Evolutionary conservation across 2,888 invertebrate genomes (phyloP).

Genomic region (Megaustenia siamemsis): DNA sequence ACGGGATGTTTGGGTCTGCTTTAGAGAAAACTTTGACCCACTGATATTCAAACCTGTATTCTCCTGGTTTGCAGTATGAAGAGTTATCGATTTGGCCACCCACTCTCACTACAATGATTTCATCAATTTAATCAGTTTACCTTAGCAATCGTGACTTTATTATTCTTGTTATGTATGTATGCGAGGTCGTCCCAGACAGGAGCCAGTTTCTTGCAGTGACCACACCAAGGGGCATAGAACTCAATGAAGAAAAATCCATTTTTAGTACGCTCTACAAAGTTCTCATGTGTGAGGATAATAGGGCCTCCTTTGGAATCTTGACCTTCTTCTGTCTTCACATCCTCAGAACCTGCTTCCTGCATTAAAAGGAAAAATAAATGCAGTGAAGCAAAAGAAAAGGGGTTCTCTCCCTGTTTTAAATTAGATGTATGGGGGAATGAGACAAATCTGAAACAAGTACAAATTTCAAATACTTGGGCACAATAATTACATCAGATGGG

Average conservation of each 20-base stretch:
- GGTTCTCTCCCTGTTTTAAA: no score
- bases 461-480: no score
- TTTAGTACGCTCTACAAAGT: conserved; percentile 86
- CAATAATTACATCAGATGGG: no score
- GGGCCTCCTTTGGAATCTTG: conserved; percentile 41
- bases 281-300: conserved; percentile 85
- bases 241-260: conserved; percentile 91
- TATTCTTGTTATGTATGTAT: conserved; percentile 85
- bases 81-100: no score
- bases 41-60: background rate
- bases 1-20: no score
- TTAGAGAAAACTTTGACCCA: background rate
- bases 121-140: conserved; percentile 60
- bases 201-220: conserved; percentile 90
- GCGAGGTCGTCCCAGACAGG: conserved; percentile 92
- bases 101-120: background rate
- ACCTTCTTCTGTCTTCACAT: background rate
- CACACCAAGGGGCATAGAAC: conserved; percentile 96
- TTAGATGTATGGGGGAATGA: no score
- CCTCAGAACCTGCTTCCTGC: background rate
- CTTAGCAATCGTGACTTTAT: conserved; percentile 87
- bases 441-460: no score
- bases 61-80: no score
- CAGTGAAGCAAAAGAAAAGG: no score
- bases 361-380: no score